A percentile compares a stretch with the other conserved stretches of the same genome.
These are phyloP conservation scores for Gallinago media DNA, from an alignment of 2,113 vertebrate genomes.

Conservation along the genomic window DNA sequence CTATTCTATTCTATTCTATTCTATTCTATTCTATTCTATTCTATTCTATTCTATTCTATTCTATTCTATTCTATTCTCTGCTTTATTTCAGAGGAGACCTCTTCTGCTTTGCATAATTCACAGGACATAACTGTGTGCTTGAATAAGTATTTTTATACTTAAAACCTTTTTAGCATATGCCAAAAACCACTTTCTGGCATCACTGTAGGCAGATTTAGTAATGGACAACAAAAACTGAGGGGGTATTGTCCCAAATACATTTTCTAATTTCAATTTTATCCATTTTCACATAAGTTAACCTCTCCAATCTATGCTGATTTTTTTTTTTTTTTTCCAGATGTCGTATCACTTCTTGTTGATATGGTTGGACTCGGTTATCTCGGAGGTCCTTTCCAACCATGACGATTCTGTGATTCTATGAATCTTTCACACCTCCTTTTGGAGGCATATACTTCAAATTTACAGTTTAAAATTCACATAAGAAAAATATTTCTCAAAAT, in stretches of 20 bases:
- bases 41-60: too few relatives aligned
- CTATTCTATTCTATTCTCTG: background rate
- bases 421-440: background rate
- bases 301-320: background rate
- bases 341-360: background rate
- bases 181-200: background rate
- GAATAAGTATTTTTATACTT: background rate
- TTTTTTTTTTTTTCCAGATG: background rate
- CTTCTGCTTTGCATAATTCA: background rate
- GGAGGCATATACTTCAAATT: background rate
- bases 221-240: rapidly evolving
- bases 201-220: background rate
- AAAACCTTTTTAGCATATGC: background rate
- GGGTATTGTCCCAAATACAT: rapidly evolving
- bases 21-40: too few relatives aligned
- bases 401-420: too few relatives aligned
- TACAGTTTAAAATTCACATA: background rate
- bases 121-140: background rate
- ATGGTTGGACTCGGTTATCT: too few relatives aligned
- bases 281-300: background rate
- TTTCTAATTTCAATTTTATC: background rate
- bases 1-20: too few relatives aligned
- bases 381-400: too few relatives aligned
- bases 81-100: background rate
- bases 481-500: background rate